Conservation (phyloP, 1,140 invertebrate genomes). For the Zaprionus taronus region DNA sequence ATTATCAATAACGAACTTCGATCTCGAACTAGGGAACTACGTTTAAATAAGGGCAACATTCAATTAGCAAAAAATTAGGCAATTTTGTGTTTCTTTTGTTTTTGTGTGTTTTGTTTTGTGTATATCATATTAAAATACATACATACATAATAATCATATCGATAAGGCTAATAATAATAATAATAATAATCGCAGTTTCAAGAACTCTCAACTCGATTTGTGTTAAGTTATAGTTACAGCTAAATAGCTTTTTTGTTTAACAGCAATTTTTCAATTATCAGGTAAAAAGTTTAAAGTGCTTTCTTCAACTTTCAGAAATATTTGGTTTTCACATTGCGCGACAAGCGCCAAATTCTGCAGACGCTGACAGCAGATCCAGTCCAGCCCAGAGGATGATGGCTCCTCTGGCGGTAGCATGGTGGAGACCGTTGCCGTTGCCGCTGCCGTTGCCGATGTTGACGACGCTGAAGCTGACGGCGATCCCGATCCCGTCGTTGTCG, state of each 20-base stretch:
- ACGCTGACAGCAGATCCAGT: slow-evolving; percentile 76
- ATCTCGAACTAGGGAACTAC: slow-evolving; percentile 54
- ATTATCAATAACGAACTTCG: neutral
- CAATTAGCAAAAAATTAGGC: slow-evolving; percentile 71
- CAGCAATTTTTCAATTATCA: slow-evolving; percentile 83
- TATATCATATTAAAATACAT: slow-evolving; percentile 74
- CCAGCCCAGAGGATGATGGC: slow-evolving; percentile 50
- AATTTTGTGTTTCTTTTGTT: slow-evolving; percentile 46
- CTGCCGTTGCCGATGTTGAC: slow-evolving; percentile 7
- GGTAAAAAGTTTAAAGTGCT: slow-evolving; percentile 81
- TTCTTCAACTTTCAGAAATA: slow-evolving; percentile 82
- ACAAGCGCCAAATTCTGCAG: slow-evolving; percentile 76
- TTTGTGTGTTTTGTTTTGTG: slow-evolving; percentile 25
- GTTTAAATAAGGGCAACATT: slow-evolving; percentile 66
- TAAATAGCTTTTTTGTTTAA: slow-evolving; percentile 49
- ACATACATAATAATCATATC: slow-evolving; percentile 53
- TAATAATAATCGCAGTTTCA: slow-evolving; percentile 54
- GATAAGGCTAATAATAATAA: slow-evolving; percentile 58
- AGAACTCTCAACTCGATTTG: slow-evolving; percentile 55
- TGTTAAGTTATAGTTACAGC: slow-evolving; percentile 13
- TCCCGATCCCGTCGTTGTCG: slow-evolving; percentile 33
- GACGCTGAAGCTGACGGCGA: slow-evolving; percentile 5
- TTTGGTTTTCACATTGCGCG: slow-evolving; percentile 82
- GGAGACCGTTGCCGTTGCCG: slow-evolving; percentile 6
- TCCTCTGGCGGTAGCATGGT: slow-evolving; percentile 4